phyloP scores from a whole-genome alignment of 2,113 vertebrate genomes.

The Gasterosteus nipponicus region DNA sequence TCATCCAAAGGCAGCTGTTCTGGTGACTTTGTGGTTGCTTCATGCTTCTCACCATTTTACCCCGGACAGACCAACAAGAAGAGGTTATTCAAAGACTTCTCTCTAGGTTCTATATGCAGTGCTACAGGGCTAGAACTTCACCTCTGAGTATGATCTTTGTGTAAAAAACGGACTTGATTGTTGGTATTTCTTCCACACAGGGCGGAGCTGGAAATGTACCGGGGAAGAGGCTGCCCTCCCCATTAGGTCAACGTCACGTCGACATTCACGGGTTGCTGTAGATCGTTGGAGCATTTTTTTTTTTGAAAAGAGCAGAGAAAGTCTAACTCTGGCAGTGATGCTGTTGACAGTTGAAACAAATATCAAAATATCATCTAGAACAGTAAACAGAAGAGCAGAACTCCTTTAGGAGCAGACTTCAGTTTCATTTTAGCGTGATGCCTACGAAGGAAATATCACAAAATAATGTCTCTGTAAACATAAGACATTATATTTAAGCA shows the following conservation, averaged over 20 bases:
- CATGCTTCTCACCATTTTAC: slow-evolving; percentile 17
- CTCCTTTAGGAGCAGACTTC: neutral
- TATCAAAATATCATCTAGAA: slow-evolving; percentile 25
- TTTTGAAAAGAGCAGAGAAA: neutral
- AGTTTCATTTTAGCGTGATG: neutral
- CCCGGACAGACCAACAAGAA: slow-evolving; percentile 29
- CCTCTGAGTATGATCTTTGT: neutral
- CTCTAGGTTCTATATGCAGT: slow-evolving; percentile 37
- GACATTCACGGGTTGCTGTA: slow-evolving; percentile 2
- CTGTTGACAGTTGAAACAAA: slow-evolving; percentile 59
- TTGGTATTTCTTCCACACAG: too few relatives aligned
- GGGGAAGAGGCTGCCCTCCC: neutral
- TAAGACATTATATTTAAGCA: slow-evolving; percentile 37
- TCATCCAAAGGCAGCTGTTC: slow-evolving; percentile 47
- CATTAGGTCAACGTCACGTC: neutral
- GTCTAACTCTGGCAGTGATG: neutral
- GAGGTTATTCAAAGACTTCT: slow-evolving; percentile 33
- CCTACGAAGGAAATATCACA: neutral
- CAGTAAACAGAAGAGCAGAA: slow-evolving; percentile 22
- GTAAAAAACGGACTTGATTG: neutral
- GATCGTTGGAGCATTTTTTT: slow-evolving; percentile 4
- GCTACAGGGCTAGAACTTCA: slow-evolving; percentile 14
- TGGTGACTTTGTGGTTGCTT: slow-evolving; percentile 14
- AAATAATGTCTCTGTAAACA: neutral
- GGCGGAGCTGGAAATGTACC: slow-evolving; percentile 13